These are phyloP conservation scores for Chironomus riparius DNA, from an alignment of 2,888 invertebrate species.

Conservation along the genomic window DNA sequence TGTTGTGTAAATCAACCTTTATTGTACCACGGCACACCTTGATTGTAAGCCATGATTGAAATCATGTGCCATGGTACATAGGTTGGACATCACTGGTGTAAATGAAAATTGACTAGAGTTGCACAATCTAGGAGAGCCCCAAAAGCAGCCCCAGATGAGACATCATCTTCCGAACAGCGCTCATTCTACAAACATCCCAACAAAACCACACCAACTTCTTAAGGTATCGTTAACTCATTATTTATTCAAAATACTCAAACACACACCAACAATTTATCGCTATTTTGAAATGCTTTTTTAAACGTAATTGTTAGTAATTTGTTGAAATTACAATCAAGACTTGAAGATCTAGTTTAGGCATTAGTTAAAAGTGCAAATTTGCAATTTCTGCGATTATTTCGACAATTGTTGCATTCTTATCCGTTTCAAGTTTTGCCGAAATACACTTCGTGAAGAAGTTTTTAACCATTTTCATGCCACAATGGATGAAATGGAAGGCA, in stretches of 20 bases:
- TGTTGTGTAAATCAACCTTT: too few relatives aligned
- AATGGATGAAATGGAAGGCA: background rate
- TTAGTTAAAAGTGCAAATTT: background rate
- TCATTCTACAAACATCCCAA: too few relatives aligned
- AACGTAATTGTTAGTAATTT: constrained; percentile 13
- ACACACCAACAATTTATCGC: background rate
- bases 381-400: background rate
- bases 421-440: background rate
- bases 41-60: too few relatives aligned
- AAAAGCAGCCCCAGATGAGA: too few relatives aligned
- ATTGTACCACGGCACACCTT: too few relatives aligned
- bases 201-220: too few relatives aligned
- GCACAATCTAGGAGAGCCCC: too few relatives aligned
- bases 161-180: too few relatives aligned
- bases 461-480: background rate
- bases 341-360: background rate
- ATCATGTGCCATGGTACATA: too few relatives aligned
- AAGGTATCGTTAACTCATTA: too few relatives aligned
- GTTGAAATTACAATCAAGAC: constrained; percentile 4
- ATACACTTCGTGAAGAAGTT: background rate
- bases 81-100: too few relatives aligned
- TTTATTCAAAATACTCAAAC: background rate
- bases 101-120: too few relatives aligned
- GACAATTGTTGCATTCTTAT: background rate
- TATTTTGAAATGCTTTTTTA: background rate